These are phyloP conservation scores for Oreochromis spilurus DNA, from an alignment of 2,113 vertebrate genomes.

Conservation along the genomic window DNA sequence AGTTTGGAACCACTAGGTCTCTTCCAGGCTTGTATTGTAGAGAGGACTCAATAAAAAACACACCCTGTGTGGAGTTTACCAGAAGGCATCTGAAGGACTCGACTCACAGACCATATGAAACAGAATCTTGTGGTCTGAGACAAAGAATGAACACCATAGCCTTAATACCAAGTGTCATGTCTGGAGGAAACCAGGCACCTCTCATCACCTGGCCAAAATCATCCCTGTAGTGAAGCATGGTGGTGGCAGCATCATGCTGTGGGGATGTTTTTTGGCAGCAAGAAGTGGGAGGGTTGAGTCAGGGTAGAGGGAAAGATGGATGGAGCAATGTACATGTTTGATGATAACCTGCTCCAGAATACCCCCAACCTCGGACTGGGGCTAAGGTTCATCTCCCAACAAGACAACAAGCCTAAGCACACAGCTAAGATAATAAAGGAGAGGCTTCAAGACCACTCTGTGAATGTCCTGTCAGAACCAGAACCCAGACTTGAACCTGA, in stretches of 20 bases:
- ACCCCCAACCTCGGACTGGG: neutral
- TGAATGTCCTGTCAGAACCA: neutral
- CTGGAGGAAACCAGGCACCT: neutral
- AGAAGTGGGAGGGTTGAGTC: neutral
- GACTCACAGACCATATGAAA: accelerated
- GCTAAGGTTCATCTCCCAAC: neutral
- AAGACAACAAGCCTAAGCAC: neutral
- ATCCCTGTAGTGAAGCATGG: neutral
- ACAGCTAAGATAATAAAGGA: neutral
- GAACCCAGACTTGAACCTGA: neutral
- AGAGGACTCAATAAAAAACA: neutral
- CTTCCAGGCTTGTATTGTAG: neutral
- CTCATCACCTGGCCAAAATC: neutral
- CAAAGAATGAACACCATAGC: neutral
- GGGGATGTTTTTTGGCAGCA: neutral
- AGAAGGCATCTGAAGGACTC: neutral
- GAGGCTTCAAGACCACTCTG: neutral
- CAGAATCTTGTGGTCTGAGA: accelerated
- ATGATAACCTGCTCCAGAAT: neutral
- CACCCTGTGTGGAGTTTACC: neutral
- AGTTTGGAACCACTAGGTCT: neutral
- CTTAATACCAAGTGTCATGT: neutral
- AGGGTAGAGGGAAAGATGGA: neutral
- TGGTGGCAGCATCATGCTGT: neutral
- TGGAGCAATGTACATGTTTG: neutral